These are phyloP conservation scores for Phrynocephalus forsythii DNA, from an alignment of 2,797 vertebrate genomes.

Conservation along the genomic window DNA sequence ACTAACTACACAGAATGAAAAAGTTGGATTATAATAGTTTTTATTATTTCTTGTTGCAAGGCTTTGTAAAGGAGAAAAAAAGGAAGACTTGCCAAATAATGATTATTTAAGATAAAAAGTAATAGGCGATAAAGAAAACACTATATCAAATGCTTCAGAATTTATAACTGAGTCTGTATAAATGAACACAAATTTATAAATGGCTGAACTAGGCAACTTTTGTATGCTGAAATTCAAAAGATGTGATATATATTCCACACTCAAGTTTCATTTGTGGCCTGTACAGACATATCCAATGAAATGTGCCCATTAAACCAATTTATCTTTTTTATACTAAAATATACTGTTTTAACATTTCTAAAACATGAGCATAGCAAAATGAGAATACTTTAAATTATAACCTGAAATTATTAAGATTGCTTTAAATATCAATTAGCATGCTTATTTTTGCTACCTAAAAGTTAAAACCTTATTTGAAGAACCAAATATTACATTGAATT, in stretches of 20 bases:
- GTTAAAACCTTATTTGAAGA: not conserved
- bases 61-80: constrained; percentile 64
- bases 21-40: constrained; percentile 59
- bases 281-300: not conserved
- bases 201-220: not conserved
- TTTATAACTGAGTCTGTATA: not conserved
- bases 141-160: constrained; percentile 30
- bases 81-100: constrained; percentile 54
- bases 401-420: not conserved
- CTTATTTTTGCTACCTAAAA: not conserved
- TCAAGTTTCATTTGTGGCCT: not conserved
- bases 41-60: constrained; percentile 61
- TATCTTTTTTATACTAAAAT: not conserved
- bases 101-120: constrained; percentile 62
- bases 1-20: constrained; percentile 61
- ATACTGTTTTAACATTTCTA: constrained; percentile 6
- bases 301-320: not conserved
- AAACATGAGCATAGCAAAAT: not conserved
- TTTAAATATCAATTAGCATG: not conserved
- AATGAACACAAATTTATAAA: constrained; percentile 11
- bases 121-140: constrained; percentile 35
- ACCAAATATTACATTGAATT: not conserved
- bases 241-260: not conserved
- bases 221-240: not conserved
- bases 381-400: not conserved